Evolutionary conservation across 1,140 invertebrate species (phyloP), one percentile per base, ranked within the genome.

Genomic region (Camponotus floridanus): DNA sequence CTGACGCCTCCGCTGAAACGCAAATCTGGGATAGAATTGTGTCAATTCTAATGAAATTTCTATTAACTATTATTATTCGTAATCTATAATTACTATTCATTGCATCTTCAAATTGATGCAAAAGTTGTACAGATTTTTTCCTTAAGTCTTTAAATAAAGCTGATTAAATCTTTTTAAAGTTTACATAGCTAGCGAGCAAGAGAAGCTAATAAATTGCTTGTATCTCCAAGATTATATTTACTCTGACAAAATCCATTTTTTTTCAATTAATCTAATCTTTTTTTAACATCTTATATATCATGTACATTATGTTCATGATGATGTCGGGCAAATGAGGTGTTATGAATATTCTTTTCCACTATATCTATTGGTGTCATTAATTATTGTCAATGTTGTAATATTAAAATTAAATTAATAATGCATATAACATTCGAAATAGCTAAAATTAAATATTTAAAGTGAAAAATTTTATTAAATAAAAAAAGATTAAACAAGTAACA

Each of bases 21-120:
- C 51, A 68, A 57, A n/a, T 80, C 51, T 45, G 26, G 9, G 42
- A 42, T 42, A 61, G 26, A 81, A 73, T n/a, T 26, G 26, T 74
- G 26, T 61, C 18, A 62, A 26, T 26, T 26, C 0, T 26, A 26
- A 74, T 26, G 7, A 59, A 74, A 74, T 74, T 78, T 55, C 55
- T 39, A n/a, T 36, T 70, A 6, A 55, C 26, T 55, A 18, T 26
- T 33, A 55, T 79, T 48, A 39, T 65, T 36, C 18, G 15, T 42
- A 48, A n/a, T 4, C 42, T 42, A 76, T 18, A 18, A 48, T 76
- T 11, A 42, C 0, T 31, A 64, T 62, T 62, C 48, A 65, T 78
- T 18, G n/a, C 6, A 51, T 11, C 1, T 4, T 51, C 2, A 21
- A 18, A 21, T 18, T 36, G 18, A 61, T 13, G 36, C n/a, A 61